Evolutionary conservation across 2,797 vertebrate genomes (phyloP), one percentile per base, ranked within the genome.

Genomic region (Adelosebastes latens): DNA sequence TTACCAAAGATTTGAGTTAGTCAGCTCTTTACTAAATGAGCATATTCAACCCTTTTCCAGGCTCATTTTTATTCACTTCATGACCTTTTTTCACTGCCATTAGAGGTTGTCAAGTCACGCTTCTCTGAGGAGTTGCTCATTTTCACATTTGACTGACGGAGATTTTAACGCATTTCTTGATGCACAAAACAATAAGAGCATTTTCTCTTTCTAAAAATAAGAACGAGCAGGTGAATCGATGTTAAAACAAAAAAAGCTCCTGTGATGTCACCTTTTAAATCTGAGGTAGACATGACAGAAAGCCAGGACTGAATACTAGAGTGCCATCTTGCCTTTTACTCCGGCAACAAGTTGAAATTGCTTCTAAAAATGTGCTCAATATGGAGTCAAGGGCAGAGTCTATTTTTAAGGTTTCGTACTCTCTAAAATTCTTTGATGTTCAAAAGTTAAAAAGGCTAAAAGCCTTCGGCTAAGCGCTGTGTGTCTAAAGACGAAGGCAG

Each of bases 381-480:
- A 81, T 75, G 72, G 80, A 87, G 88, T 90, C 70, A 75, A 74
- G 73, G 83, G 70, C 80, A 89, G 79, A 69, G 80, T 63, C 79
- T 94, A 89, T 92, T 93, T 93, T 86, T 91, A 83, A 78, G 60
- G 59, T 81, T 89, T 88, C 87, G 75, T 81, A 55, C 75, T 84
- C 72, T 83, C 70, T 58, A 32, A 81, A 85, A 84, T 64, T 83
- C 87, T 89, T 89, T 92, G 85, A 92, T 89, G 83, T 87, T 70
- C 34, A 65, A 77, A 85, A 88, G 84, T 82, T 86, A 72, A 88
- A 91, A 90, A 82, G 85, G 55, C 76, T 93, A 88, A 92, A 90
- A 93, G 89, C 91, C 83, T 88, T 74, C 55, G 81, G 86, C 71
- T 77, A 24, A 79, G 74, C 42, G 14, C 77, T 42, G 70, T 72